Conservation (phyloP, 2,797 vertebrate genomes). For the Microchirus variegatus region DNA sequence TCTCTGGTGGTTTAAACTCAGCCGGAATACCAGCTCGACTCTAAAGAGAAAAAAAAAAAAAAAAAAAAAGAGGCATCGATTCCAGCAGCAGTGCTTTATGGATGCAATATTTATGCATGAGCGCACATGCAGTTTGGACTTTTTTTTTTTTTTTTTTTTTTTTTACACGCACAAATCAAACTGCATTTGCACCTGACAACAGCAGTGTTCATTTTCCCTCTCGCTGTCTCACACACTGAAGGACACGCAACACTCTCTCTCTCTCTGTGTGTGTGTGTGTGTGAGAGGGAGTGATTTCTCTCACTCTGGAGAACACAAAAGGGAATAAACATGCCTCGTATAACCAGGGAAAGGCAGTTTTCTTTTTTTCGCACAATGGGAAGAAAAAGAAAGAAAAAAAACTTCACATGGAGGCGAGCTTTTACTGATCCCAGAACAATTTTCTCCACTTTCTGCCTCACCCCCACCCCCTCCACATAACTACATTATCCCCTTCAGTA, state of each 20-base stretch:
- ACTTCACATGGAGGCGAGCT: constrained; percentile 16
- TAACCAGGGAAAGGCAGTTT: neutral
- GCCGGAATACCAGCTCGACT: constrained; percentile 56
- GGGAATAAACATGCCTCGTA: constrained; percentile 4
- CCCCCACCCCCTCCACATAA: neutral
- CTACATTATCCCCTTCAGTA: neutral
- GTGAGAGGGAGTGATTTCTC: constrained; percentile 42
- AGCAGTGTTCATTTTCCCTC: constrained; percentile 37
- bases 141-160: constrained; percentile 16
- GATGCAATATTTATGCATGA: constrained; percentile 64
- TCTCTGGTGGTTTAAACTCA: constrained; percentile 60
- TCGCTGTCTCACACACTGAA: constrained; percentile 31
- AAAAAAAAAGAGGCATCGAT: constrained; percentile 74
- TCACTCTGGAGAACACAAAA: constrained; percentile 22
- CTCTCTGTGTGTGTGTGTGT: too few relatives aligned
- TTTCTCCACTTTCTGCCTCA: constrained; percentile 8
- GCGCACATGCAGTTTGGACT: constrained; percentile 28
- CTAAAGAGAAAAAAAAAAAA: too few relatives aligned
- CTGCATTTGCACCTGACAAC: constrained; percentile 39
- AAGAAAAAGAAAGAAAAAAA: too few relatives aligned
- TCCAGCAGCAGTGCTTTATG: constrained; percentile 55
- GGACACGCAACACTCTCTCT: constrained; percentile 31
- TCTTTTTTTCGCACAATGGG: too few relatives aligned
- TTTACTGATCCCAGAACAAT: constrained; percentile 3
- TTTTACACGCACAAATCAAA: constrained; percentile 26